These are phyloP conservation scores for Littorina saxatilis DNA, from an alignment of 1,140 invertebrate species.

Conservation along the genomic window DNA sequence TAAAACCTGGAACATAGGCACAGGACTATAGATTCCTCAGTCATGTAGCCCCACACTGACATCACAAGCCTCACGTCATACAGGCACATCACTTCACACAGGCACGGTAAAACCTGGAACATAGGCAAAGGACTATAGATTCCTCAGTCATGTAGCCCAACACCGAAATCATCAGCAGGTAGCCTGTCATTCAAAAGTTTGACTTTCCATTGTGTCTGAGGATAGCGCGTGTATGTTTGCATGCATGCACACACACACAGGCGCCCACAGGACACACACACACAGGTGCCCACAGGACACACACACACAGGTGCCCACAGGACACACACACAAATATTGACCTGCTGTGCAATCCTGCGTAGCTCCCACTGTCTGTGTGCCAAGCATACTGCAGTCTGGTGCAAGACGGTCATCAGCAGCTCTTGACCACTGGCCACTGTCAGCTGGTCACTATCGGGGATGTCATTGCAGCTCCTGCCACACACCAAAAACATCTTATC, in stretches of 20 bases:
- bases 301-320: background rate
- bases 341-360: conserved; percentile 68
- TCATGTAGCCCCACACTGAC: conserved; percentile 29
- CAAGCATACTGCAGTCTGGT: conserved; percentile 64
- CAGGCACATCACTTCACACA: conserved; percentile 70
- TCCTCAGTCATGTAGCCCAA: no score
- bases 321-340: conserved; percentile 35
- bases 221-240: no score
- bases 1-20: conserved; percentile 54
- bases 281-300: background rate
- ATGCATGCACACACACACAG: background rate
- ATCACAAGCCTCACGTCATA: conserved; percentile 64
- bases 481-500: no score
- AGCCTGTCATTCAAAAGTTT: no score
- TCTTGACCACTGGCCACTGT: conserved; percentile 18
- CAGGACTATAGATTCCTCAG: background rate
- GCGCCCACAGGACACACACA: background rate
- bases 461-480: background rate
- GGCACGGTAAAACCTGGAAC: conserved; percentile 62
- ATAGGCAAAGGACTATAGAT: no score
- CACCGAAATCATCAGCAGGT: no score
- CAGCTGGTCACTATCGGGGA: background rate
- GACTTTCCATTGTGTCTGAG: no score
- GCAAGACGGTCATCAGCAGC: conserved; percentile 54
- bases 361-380: conserved; percentile 69